A percentile compares a stretch with the other conserved stretches of the same genome.
These are phyloP conservation scores for Platalea minor DNA, from an alignment of 2,797 vertebrate species.

Conservation along the genomic window DNA sequence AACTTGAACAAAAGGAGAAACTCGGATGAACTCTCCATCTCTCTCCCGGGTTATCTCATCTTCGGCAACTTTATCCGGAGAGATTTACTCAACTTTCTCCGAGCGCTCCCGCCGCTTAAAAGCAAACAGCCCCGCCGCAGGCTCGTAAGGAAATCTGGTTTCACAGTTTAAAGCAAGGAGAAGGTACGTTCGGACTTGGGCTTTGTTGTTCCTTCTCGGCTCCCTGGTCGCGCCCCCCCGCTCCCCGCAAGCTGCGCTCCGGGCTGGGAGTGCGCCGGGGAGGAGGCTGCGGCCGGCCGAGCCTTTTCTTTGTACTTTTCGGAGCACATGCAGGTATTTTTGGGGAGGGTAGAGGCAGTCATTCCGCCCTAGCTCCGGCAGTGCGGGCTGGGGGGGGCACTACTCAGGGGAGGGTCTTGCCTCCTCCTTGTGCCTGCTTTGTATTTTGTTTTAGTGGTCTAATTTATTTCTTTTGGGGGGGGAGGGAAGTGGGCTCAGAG, in stretches of 20 bases:
- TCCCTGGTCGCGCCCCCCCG: neutral
- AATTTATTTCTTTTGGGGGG: neutral
- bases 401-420: neutral
- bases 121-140: neutral
- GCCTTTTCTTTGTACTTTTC: constrained; percentile 37
- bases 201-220: constrained; percentile 32
- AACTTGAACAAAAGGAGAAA: constrained; percentile 83
- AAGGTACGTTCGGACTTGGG: constrained; percentile 49
- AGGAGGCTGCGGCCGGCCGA: neutral
- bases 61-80: constrained; percentile 57
- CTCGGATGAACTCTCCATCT: constrained; percentile 80
- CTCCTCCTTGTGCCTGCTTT: neutral
- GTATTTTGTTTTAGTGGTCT: neutral
- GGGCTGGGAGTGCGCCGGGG: neutral
- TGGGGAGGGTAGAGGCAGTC: neutral
- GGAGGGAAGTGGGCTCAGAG: neutral
- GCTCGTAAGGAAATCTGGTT: neutral
- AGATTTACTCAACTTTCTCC: constrained; percentile 46
- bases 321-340: constrained; percentile 36
- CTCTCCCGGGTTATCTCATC: constrained; percentile 57
- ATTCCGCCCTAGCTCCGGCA: neutral
- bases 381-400: neutral
- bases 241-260: neutral
- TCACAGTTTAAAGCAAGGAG: neutral
- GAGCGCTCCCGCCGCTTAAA: neutral